Conservation (phyloP, 2,888 invertebrate genomes). For the Spilosoma lubricipeda region DNA sequence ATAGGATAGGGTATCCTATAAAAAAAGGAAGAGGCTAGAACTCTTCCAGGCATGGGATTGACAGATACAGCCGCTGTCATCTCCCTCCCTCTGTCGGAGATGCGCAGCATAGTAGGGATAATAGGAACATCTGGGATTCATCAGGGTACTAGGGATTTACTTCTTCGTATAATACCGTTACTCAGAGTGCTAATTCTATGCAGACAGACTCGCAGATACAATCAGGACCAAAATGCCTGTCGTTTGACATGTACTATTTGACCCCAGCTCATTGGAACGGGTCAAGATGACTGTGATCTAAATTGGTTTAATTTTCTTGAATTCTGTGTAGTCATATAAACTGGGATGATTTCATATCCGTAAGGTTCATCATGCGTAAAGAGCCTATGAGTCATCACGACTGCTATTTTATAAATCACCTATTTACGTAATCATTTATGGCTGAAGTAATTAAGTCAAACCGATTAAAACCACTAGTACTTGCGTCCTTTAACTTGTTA, state of each 20-base stretch:
- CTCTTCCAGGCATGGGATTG: too few species aligned
- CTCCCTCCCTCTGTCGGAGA: too few species aligned
- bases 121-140: too few species aligned
- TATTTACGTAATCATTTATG: too few species aligned
- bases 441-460: not conserved
- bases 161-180: not conserved
- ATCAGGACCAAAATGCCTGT: not conserved
- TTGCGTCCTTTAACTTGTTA: not conserved
- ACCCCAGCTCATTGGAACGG: conserved; percentile 16
- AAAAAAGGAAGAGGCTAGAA: too few species aligned
- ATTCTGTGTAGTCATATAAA: not conserved
- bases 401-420: not conserved
- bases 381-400: not conserved
- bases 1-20: too few species aligned
- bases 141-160: too few species aligned
- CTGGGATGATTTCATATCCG: not conserved
- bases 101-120: too few species aligned
- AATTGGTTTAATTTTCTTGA: conserved; percentile 16
- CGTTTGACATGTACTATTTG: conserved; percentile 3
- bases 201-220: not conserved
- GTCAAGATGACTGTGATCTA: conserved; percentile 13
- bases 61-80: too few species aligned
- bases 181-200: not conserved
- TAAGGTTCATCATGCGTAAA: not conserved
- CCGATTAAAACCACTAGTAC: not conserved